Percentiles rank a stretch among this genome's conserved stretches.
Evolutionary conservation across 2,797 vertebrate species (phyloP).

Genomic region (Amniataba percoides): DNA sequence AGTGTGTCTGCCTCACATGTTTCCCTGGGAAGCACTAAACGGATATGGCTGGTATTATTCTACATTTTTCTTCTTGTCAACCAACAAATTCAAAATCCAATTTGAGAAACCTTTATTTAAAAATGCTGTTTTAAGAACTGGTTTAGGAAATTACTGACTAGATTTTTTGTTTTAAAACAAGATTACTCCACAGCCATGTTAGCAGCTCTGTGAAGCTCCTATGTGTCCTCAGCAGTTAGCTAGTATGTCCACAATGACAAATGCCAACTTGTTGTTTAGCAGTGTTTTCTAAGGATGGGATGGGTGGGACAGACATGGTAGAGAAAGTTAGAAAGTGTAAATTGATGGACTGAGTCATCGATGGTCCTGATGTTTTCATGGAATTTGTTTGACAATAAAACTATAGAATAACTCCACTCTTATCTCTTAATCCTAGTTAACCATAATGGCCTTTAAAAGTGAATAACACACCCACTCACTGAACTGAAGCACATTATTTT

Average conservation of each 20-base stretch:
- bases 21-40: background rate
- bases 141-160: background rate
- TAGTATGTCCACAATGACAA: background rate
- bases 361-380: constrained; percentile 1
- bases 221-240: background rate
- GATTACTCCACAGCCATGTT: background rate
- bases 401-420: background rate
- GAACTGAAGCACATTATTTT: constrained; percentile 23
- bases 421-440: background rate
- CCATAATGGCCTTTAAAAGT: constrained; percentile 22
- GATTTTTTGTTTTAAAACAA: background rate
- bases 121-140: background rate
- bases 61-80: no score
- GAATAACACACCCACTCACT: constrained; percentile 29
- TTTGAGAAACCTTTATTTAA: background rate
- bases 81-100: background rate
- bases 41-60: background rate
- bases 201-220: background rate
- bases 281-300: background rate
- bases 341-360: background rate
- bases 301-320: background rate
- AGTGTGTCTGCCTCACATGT: background rate
- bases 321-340: background rate
- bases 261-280: no score
- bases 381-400: background rate